phyloP scores from a whole-genome alignment of 37 sponge, comb jelly and placozoan species.

The Theonella swinhoei region DNA sequence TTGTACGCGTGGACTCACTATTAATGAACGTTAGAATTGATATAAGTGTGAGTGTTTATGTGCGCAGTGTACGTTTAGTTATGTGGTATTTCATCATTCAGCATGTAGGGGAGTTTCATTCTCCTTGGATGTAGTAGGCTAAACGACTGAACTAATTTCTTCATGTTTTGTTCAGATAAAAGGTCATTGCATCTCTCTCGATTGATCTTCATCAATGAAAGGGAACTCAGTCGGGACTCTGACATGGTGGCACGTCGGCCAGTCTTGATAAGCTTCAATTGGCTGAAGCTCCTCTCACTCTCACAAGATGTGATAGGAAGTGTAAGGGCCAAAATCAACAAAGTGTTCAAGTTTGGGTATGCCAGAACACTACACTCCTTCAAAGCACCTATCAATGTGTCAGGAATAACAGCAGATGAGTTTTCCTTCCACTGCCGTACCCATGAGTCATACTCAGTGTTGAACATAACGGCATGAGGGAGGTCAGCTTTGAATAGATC shows the following conservation, averaged over 20 bases:
- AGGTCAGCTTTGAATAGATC: conserved; percentile 16
- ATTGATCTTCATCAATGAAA: conserved; percentile 27
- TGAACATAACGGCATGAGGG: conserved; percentile 20
- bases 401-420: background rate
- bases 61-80: too few relatives aligned
- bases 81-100: too few relatives aligned
- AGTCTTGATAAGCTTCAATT: conserved; percentile 22
- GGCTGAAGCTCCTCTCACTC: too few relatives aligned
- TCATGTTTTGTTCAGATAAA: conserved; percentile 5
- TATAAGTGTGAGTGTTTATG: too few relatives aligned
- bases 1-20: too few relatives aligned
- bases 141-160: background rate
- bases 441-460: conserved; percentile 23
- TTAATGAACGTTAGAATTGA: too few relatives aligned
- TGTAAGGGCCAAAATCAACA: conserved; percentile 6
- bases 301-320: too few relatives aligned
- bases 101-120: too few relatives aligned
- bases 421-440: conserved; percentile 14
- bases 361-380: background rate
- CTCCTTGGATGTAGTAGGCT: too few relatives aligned
- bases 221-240: conserved; percentile 8
- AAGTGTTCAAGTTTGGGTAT: conserved; percentile 11
- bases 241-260: conserved; percentile 21
- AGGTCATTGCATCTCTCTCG: conserved; percentile 6
- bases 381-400: background rate